Percentiles rank a stretch among this genome's conserved stretches.
These are phyloP conservation scores for Strigamia maritima DNA, from an alignment of 2,888 invertebrate genomes.

Conservation along the genomic window DNA sequence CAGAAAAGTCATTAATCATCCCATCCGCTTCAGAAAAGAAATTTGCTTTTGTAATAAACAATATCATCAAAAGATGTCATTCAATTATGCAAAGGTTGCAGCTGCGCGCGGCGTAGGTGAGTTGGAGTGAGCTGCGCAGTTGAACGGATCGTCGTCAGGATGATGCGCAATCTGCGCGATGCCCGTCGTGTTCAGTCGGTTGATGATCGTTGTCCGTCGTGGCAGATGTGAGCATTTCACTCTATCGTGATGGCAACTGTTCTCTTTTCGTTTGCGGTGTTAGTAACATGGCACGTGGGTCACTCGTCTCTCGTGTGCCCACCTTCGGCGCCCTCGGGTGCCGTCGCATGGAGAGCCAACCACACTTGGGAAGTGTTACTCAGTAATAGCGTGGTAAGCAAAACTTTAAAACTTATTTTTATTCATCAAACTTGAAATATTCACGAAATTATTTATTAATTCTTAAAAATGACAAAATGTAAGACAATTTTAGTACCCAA, in stretches of 20 bases:
- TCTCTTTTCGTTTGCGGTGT: slow-evolving; percentile 30
- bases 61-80: slow-evolving; percentile 12
- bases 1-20: background rate
- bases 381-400: slow-evolving; percentile 22
- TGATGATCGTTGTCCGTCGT: slow-evolving; percentile 22
- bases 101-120: background rate
- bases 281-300: slow-evolving; percentile 20
- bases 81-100: slow-evolving; percentile 16
- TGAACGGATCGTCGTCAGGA: slow-evolving; percentile 6
- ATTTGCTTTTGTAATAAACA: background rate
- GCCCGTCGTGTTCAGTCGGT: slow-evolving; percentile 30
- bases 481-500: too few relatives aligned
- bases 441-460: background rate
- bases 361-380: slow-evolving; percentile 27
- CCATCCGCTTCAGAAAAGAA: background rate
- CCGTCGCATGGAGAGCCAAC: slow-evolving; percentile 23
- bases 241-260: slow-evolving; percentile 10
- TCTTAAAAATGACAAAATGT: too few relatives aligned
- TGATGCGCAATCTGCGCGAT: slow-evolving; percentile 32
- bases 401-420: background rate
- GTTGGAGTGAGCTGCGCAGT: slow-evolving; percentile 2
- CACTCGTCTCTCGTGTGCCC: slow-evolving; percentile 16
- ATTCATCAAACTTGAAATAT: background rate
- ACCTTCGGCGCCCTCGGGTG: slow-evolving; percentile 26
- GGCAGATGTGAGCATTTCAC: slow-evolving; percentile 19